Evolutionary conservation across 1,140 invertebrate genomes (phyloP), one percentile per base, ranked within the genome.

Genomic region (Sarcophaga bullata): DNA sequence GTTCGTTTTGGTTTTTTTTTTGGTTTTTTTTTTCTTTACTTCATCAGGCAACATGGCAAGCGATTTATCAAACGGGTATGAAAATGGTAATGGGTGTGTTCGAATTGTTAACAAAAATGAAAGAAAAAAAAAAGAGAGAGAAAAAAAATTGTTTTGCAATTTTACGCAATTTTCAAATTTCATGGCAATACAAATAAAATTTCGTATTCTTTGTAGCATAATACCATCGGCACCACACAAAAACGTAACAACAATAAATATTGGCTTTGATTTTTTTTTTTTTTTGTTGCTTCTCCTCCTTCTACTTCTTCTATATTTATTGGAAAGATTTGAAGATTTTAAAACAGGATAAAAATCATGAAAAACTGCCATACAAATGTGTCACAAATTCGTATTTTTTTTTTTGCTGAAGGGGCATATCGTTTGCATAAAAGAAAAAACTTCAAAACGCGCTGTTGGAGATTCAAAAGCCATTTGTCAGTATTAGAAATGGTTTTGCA

Each of bases 401-500:
- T 37, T 1, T 37, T 37, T 37, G 25, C n/a, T n/a, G n/a, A n/a
- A n/a, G 4, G 4, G 25, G 25, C 25, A 37, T 37, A 37, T 37
- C 25, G 25, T 37, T 37, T 37, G 54, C n/a, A 13, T n/a, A 52
- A 58, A 7, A n/a, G 6, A 58, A 58, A 58, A 13, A 52, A 10
- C 15, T 13, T 13, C 54, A n/a, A 58, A 58, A 58, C 54, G 9
- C 8, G n/a, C 54, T 58, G 54, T n/a, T 58, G 54, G 54, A 58
- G 11, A 58, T 58, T 58, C 54, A 58, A 58, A 58, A 58, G 15
- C 54, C 54, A 58, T 58, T 58, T 58, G 54, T 58, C 54, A 58
- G 54, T 58, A 58, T 58, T 58, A 58, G 54, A 58, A 58, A 58
- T 58, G 3, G 50, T 52, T 52, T 52, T 52, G 50, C 50, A 52